A percentile compares a stretch with the other conserved stretches of the same genome.
These are phyloP conservation scores for Shargacucullia verbasci DNA, from an alignment of 2,888 invertebrate species.

Conservation along the genomic window DNA sequence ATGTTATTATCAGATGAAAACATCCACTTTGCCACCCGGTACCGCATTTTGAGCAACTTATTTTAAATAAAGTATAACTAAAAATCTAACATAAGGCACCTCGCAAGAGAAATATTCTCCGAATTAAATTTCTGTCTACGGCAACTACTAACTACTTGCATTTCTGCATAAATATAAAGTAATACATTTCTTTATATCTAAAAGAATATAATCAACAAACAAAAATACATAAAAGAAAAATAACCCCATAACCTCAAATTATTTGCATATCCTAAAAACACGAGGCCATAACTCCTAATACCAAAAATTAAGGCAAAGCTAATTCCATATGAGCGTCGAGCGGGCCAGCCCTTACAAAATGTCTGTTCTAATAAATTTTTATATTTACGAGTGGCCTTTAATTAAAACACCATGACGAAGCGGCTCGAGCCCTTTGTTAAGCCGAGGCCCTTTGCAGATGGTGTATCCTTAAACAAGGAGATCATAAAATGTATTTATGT, in stretches of 20 bases:
- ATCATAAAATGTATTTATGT: constrained; percentile 8
- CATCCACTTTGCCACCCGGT: no score
- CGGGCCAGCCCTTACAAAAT: constrained; percentile 36
- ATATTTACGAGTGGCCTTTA: constrained; percentile 46
- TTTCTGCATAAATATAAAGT: no score
- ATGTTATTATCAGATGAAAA: no score
- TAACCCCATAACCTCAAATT: not conserved
- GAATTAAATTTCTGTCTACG: no score
- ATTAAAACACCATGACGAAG: constrained; percentile 57
- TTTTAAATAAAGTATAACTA: no score
- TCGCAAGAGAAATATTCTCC: no score
- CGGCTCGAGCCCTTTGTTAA: constrained; percentile 16
- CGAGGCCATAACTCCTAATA: constrained; percentile 16
- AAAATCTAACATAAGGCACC: no score
- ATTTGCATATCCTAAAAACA: not conserved
- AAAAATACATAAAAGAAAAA: no score
- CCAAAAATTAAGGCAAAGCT: constrained; percentile 18
- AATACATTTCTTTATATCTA: no score
- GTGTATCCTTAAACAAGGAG: constrained; percentile 5
- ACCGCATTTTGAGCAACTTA: no score
- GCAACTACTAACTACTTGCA: no score
- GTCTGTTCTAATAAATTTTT: constrained; percentile 49
- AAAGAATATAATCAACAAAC: no score
- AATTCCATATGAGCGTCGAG: constrained; percentile 10
- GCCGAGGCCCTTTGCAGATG: constrained; percentile 17